Conservation (phyloP, 2,113 vertebrate species). For the Tragelaphus imberbis region DNA sequence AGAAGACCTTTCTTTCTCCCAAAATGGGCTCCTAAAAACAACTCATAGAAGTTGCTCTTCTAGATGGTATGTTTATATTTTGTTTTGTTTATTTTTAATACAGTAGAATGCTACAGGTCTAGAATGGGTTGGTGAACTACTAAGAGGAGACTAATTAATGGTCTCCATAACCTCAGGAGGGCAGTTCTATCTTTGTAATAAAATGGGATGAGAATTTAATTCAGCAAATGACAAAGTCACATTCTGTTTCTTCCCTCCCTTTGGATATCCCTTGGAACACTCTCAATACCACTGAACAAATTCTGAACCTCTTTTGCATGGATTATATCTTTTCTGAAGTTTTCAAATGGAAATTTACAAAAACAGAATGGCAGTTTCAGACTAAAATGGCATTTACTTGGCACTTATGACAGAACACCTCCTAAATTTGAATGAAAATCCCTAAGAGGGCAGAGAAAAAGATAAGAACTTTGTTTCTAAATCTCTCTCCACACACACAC, state of each 20-base stretch:
- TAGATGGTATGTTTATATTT: constrained; percentile 23
- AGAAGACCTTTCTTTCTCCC: background rate
- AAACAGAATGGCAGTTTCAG: background rate
- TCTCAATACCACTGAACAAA: constrained; percentile 5
- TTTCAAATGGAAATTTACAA: background rate
- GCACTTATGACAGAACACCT: background rate
- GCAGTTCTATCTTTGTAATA: constrained; percentile 21
- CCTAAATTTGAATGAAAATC: constrained; percentile 22
- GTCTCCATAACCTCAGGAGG: background rate
- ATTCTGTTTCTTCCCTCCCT: background rate
- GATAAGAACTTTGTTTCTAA: background rate
- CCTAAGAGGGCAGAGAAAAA: constrained; percentile 24
- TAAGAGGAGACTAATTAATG: background rate
- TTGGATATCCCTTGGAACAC: background rate
- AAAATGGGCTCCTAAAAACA: constrained; percentile 10
- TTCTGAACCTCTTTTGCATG: background rate
- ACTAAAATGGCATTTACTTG: background rate
- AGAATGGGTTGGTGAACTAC: background rate
- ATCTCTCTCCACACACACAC: background rate
- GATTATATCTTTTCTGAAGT: background rate
- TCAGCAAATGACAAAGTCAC: background rate
- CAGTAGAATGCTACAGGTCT: background rate
- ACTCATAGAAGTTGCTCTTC: constrained; percentile 24
- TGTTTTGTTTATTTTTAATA: constrained; percentile 1
- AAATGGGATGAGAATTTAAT: background rate